Evolutionary conservation across 2,113 vertebrate genomes (phyloP).

Genomic region (Rhodinocichla rosea): DNA sequence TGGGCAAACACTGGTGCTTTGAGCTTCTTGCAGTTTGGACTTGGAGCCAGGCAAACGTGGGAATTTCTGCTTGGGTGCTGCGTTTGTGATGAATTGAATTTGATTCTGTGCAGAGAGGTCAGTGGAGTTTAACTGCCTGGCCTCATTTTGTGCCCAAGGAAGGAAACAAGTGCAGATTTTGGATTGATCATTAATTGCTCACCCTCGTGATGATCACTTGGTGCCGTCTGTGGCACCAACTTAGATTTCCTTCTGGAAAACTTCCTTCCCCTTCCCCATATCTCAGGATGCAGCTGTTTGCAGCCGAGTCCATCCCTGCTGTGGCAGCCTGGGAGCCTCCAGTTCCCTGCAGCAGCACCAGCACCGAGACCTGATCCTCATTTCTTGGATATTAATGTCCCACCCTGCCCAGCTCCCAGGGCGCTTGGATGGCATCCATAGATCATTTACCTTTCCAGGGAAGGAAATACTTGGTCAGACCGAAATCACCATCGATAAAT

Average conservation of each 20-base stretch:
- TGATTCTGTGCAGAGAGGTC: fast-evolving
- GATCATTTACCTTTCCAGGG: not conserved
- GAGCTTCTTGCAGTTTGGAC: not conserved
- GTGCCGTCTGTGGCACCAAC: fast-evolving
- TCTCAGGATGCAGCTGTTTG: not conserved
- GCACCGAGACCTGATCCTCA: fast-evolving
- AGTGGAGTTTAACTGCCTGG: not conserved
- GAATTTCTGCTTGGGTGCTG: not conserved
- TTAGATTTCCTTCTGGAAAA: not conserved
- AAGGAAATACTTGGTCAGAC: not conserved
- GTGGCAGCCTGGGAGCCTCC: not conserved
- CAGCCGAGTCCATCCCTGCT: not conserved
- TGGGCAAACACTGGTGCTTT: not conserved
- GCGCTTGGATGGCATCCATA: fast-evolving
- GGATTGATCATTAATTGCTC: not conserved
- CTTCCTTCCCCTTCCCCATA: not conserved
- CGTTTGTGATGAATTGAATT: fast-evolving
- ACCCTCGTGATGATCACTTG: fast-evolving
- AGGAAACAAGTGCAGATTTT: not conserved
- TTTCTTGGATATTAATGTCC: not conserved
- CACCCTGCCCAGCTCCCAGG: not conserved
- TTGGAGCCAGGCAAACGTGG: not conserved
- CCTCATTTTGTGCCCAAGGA: not conserved
- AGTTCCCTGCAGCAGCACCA: not conserved
- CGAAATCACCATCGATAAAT: not conserved